A percentile compares a stretch with the other conserved stretches of the same genome.
These are phyloP conservation scores for Perizoma affinitatum DNA, from an alignment of 2,888 invertebrate genomes.

Conservation along the genomic window DNA sequence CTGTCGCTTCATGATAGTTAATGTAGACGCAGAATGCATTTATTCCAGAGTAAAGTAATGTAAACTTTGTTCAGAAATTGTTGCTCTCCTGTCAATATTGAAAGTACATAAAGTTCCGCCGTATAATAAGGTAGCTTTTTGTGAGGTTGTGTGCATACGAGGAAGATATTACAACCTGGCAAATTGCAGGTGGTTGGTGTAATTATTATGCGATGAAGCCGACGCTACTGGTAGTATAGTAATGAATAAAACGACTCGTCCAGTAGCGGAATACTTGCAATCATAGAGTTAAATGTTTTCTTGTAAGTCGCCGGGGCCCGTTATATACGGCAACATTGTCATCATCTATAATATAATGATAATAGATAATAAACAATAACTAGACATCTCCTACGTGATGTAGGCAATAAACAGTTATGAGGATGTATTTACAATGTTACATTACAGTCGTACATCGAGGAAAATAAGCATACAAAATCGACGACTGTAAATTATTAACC, in stretches of 20 bases:
- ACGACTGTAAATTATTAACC: too few species aligned
- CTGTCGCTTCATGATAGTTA: conserved; percentile 39
- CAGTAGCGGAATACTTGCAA: conserved; percentile 58
- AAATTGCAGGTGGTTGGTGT: conserved; percentile 55
- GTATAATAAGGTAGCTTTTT: conserved; percentile 35
- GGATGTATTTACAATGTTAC: conserved; percentile 20
- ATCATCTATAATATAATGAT: conserved; percentile 39
- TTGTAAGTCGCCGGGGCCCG: conserved; percentile 47
- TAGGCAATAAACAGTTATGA: conserved; percentile 9
- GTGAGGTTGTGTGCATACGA: conserved; percentile 28
- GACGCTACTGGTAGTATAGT: conserved; percentile 44
- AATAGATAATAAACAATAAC: conserved; percentile 33
- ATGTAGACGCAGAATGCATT: conserved; percentile 37
- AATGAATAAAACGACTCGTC: conserved; percentile 56
- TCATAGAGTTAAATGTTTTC: conserved; percentile 62
- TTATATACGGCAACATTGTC: conserved; percentile 43
- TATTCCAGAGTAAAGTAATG: conserved; percentile 29
- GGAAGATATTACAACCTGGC: conserved; percentile 42
- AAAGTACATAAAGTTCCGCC: conserved; percentile 26
- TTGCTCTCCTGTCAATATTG: conserved; percentile 27
- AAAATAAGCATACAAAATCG: background rate
- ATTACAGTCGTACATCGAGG: conserved; percentile 10
- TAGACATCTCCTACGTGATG: conserved; percentile 17
- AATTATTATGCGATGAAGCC: conserved; percentile 62
- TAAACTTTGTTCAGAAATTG: conserved; percentile 29